Evolutionary conservation across 2,797 vertebrate genomes (phyloP), one percentile per base, ranked within the genome.

Genomic region (Pyrocephalus nanus): DNA sequence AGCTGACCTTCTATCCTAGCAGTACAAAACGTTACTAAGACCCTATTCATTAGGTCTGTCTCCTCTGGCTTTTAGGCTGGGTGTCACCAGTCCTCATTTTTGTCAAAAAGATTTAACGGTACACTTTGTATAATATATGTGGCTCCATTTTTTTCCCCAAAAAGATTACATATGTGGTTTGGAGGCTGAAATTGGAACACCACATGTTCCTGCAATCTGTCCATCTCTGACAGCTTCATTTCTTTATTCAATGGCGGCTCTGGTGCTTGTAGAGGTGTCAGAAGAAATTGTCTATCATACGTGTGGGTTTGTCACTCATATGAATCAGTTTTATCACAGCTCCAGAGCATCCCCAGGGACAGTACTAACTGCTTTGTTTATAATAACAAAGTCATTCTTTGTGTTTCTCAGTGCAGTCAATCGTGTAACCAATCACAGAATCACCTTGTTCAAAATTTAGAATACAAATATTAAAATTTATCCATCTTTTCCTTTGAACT

Each of bases 191-290:
- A 92, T 55, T 82, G 81, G 86, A 91, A 85, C 65, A 89, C 45
- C 47, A 78, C 77, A 79, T 32, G 0, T 79, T 92, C 64, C 55
- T 84, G 71, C 89, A 93, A 92, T 95, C 96, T 91, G 84, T 89
- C 86, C 77, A 60, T 70, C 86, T 78, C 80, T 79, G 58, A 87
- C 84, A 89, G 84, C 51, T 88, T 89, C 2, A 0, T 65, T 91
- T 85, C 88, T 82, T 89, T 91, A 91, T 91, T 93, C 89, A 70
- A 55, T 89, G 74, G 51, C 80, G 93, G 92, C 22, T 85, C 84
- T 95, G 60, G 64, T 92, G 86, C 84, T 79, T 89, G 62, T 48
- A 78, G 86, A 96, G n/a, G 74, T 82, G 89, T 95, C 89, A 91
- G 84, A 89, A 96, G 89, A 92, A 95, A 78, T 87, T 85, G 58